These are phyloP conservation scores for Aplocera efformata DNA, from an alignment of 2,888 invertebrate species.

Conservation along the genomic window DNA sequence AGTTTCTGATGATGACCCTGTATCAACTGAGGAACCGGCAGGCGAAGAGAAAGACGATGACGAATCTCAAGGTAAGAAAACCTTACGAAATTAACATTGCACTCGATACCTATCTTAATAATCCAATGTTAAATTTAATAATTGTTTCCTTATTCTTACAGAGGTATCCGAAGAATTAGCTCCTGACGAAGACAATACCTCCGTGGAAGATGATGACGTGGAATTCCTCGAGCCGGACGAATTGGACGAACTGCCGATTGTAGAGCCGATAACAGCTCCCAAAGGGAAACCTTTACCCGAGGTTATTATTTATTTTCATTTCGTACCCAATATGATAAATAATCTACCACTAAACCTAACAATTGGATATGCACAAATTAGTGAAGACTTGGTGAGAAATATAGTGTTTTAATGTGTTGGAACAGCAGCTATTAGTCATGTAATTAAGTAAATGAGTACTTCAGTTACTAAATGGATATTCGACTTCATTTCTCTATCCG, in stretches of 20 bases:
- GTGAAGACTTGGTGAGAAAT: no score
- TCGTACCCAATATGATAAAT: background rate
- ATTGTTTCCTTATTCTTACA: constrained; percentile 18
- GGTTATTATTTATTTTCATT: constrained; percentile 42
- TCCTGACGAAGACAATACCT: constrained; percentile 29
- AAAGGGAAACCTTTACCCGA: constrained; percentile 71
- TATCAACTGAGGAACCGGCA: constrained; percentile 41
- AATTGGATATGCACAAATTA: no score
- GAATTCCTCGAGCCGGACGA: constrained; percentile 56
- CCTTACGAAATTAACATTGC: no score
- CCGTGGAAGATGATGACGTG: constrained; percentile 51
- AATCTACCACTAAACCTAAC: no score
- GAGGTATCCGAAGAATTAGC: constrained; percentile 36
- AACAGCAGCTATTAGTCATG: no score
- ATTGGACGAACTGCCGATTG: constrained; percentile 47
- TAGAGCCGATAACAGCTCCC: constrained; percentile 57
- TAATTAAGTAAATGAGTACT: no score
- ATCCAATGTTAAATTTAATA: no score
- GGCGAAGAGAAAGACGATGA: constrained; percentile 32
- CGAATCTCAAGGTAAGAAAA: constrained; percentile 30
- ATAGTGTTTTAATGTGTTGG: no score
- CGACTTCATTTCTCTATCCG: no score
- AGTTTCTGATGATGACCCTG: constrained; percentile 53
- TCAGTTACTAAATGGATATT: no score
- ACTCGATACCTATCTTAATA: no score